Conservation (phyloP, 2,888 invertebrate species). For the Schizaphis graminum region DNA sequence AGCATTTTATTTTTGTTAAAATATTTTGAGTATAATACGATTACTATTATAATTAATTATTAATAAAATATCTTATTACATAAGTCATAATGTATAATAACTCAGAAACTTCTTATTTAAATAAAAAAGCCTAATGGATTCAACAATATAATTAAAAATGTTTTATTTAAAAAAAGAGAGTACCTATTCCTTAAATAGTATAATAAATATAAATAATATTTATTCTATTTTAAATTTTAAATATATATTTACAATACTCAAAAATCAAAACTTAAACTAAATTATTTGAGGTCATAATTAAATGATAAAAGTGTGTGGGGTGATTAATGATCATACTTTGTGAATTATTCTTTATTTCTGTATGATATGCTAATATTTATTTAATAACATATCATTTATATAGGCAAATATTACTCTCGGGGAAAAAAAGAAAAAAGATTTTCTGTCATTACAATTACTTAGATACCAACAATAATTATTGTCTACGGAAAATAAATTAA, state of each 20-base stretch:
- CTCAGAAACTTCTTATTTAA: not conserved
- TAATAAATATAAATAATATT: too few relatives aligned
- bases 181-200: too few relatives aligned
- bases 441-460: too few relatives aligned
- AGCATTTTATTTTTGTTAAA: too few relatives aligned
- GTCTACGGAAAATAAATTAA: not conserved
- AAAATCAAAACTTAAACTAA: not conserved
- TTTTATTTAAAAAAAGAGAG: too few relatives aligned
- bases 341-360: not conserved
- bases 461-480: not conserved
- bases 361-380: not conserved
- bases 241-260: too few relatives aligned
- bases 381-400: too few relatives aligned
- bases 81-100: not conserved
- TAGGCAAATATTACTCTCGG: too few relatives aligned
- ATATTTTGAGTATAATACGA: not conserved
- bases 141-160: too few relatives aligned
- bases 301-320: rapidly evolving
- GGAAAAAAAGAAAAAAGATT: too few relatives aligned
- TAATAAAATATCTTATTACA: not conserved
- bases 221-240: too few relatives aligned
- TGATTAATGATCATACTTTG: not conserved
- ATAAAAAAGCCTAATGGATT: not conserved
- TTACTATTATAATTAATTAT: not conserved
- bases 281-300: not conserved